These are phyloP conservation scores for Gisinianus flammeolus DNA, from an alignment of 2,888 invertebrate species.

Conservation along the genomic window DNA sequence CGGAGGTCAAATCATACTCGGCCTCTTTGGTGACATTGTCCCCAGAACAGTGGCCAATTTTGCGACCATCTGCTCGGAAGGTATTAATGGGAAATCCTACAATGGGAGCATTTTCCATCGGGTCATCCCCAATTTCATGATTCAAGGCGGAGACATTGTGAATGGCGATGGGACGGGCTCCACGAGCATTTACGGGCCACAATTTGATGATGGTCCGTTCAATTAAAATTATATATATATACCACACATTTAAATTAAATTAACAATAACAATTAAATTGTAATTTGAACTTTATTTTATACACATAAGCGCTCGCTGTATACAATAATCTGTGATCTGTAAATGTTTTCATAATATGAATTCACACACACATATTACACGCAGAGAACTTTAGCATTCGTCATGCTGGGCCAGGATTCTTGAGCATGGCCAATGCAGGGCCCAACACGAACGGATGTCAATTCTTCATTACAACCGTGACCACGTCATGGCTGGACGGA, in stretches of 20 bases:
- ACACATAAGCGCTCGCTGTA: background rate
- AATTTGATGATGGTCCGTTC: slow-evolving; percentile 82
- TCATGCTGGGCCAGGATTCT: slow-evolving; percentile 75
- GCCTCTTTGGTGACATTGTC: slow-evolving; percentile 84
- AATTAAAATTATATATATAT: background rate
- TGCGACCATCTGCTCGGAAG: slow-evolving; percentile 76
- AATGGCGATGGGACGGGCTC: slow-evolving; percentile 82
- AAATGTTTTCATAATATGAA: background rate
- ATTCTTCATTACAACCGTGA: slow-evolving; percentile 87
- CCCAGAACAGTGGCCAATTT: slow-evolving; percentile 90
- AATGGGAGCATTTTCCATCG: slow-evolving; percentile 81
- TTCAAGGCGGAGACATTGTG: slow-evolving; percentile 89
- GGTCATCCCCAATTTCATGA: slow-evolving; percentile 88
- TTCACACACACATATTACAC: background rate
- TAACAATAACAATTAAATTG: background rate
- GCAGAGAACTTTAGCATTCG: slow-evolving; percentile 75
- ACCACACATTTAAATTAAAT: background rate
- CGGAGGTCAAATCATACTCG: slow-evolving; percentile 79
- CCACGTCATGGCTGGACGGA: slow-evolving; percentile 87
- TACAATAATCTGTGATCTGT: background rate
- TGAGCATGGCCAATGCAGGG: slow-evolving; percentile 51
- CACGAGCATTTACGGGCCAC: slow-evolving; percentile 77
- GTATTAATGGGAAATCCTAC: slow-evolving; percentile 78
- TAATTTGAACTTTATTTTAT: background rate
- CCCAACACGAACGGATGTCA: slow-evolving; percentile 68